Conservation (phyloP, 2,797 vertebrate species). For the Parauchenoglanis punctatus region DNA sequence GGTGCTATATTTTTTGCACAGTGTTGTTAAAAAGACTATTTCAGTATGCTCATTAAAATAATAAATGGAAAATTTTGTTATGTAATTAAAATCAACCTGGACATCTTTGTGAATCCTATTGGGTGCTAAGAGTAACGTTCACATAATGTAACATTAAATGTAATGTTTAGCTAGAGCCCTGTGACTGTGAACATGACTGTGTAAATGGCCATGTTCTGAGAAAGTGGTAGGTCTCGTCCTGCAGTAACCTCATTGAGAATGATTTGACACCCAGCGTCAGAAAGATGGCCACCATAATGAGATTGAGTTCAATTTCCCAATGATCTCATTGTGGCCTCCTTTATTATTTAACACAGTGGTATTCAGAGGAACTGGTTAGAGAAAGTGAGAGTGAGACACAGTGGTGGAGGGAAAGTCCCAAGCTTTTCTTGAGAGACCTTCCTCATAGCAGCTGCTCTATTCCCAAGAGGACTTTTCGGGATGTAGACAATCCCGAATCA, state of each 20-base stretch:
- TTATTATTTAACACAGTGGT: constrained; percentile 50
- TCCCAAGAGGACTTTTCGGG: constrained; percentile 5
- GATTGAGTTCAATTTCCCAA: constrained; percentile 50
- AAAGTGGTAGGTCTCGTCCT: constrained; percentile 26
- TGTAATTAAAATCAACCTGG: not conserved
- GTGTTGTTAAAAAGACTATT: not conserved
- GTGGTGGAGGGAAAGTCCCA: constrained; percentile 25
- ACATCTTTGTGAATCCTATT: not conserved
- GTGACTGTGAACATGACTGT: not conserved
- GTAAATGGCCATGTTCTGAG: constrained; percentile 17
- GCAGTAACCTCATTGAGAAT: constrained; percentile 40
- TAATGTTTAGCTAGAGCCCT: not conserved
- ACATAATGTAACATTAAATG: not conserved
- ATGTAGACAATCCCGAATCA: not conserved
- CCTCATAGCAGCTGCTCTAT: not conserved
- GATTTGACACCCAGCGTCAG: constrained; percentile 34
- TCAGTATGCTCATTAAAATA: not conserved
- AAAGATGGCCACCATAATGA: constrained; percentile 44
- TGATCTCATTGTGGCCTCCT: constrained; percentile 48
- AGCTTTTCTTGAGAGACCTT: not conserved
- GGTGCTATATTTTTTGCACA: not conserved
- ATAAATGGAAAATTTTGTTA: not conserved
- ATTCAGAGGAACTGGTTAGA: constrained; percentile 9
- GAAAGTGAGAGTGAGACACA: constrained; percentile 6
- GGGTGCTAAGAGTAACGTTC: not conserved